Conservation (phyloP, 2,888 invertebrate species). For the Lacanobia wlatinum region DNA sequence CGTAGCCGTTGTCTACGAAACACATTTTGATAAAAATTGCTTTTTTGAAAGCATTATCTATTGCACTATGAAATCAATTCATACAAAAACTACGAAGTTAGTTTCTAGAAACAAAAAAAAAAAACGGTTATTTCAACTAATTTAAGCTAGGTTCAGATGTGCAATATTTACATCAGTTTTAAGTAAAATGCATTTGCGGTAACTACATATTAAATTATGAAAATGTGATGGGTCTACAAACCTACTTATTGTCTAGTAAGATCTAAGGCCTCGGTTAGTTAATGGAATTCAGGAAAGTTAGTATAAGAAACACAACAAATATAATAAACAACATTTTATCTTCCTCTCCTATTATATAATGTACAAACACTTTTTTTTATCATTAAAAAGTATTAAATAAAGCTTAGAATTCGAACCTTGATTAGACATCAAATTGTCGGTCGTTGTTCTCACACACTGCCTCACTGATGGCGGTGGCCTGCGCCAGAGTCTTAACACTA, state of each 20-base stretch:
- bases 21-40: not conserved
- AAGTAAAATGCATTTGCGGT: not conserved
- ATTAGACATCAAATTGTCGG: constrained; percentile 77
- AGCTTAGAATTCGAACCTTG: constrained; percentile 33
- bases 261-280: not conserved
- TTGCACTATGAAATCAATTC: not conserved
- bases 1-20: constrained; percentile 34
- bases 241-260: too few species aligned
- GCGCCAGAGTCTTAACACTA: constrained; percentile 71
- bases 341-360: constrained; percentile 7
- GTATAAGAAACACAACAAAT: constrained; percentile 29
- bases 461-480: constrained; percentile 77
- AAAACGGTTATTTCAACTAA: not conserved
- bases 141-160: not conserved
- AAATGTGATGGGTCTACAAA: not conserved
- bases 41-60: not conserved
- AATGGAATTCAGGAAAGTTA: not conserved
- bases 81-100: not conserved
- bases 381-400: constrained; percentile 25
- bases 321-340: constrained; percentile 54
- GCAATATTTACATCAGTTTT: not conserved
- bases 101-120: not conserved
- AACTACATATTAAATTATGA: not conserved
- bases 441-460: constrained; percentile 80
- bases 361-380: constrained; percentile 30